phyloP scores from a whole-genome alignment of 2,888 invertebrate genomes.

The Gymnoscelis rufifasciata region DNA sequence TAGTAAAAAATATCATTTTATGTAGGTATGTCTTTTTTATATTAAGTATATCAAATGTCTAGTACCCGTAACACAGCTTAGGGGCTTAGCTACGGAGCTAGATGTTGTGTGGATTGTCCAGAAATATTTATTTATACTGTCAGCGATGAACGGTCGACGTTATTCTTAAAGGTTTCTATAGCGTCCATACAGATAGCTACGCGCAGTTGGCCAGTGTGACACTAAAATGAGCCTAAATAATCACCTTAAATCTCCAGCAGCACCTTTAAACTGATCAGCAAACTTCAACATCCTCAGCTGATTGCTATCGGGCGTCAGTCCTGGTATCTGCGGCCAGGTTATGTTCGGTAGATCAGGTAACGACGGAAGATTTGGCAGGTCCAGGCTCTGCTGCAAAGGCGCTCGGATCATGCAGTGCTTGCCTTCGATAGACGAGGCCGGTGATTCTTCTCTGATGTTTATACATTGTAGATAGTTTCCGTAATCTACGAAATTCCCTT shows the following conservation, averaged over 20 bases:
- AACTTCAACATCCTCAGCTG: background rate
- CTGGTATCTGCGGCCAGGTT: slow-evolving; percentile 26
- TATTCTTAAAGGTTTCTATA: too few relatives aligned
- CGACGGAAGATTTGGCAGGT: slow-evolving; percentile 28
- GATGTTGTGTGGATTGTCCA: too few relatives aligned
- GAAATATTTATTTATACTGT: too few relatives aligned
- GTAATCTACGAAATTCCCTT: slow-evolving; percentile 44
- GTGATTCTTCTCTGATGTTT: slow-evolving; percentile 36
- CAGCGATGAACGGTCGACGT: too few relatives aligned
- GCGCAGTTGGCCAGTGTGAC: too few relatives aligned
- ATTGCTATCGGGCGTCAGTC: slow-evolving; percentile 20
- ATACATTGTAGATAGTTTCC: slow-evolving; percentile 55
- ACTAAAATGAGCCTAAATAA: too few relatives aligned
- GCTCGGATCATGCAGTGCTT: slow-evolving; percentile 54
- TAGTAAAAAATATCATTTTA: too few relatives aligned
- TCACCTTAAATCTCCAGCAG: slow-evolving; percentile 1
- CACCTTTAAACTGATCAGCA: slow-evolving; percentile 3
- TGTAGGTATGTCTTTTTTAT: too few relatives aligned
- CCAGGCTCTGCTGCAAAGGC: slow-evolving; percentile 38
- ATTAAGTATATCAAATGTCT: too few relatives aligned
- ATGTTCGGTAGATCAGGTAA: slow-evolving; percentile 30
- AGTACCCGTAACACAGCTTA: too few relatives aligned
- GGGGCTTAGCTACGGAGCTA: too few relatives aligned
- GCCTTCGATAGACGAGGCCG: slow-evolving; percentile 43
- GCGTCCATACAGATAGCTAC: too few relatives aligned